Conservation (phyloP, 2,797 vertebrate species). For the Hapalemur alaotrensis region DNA sequence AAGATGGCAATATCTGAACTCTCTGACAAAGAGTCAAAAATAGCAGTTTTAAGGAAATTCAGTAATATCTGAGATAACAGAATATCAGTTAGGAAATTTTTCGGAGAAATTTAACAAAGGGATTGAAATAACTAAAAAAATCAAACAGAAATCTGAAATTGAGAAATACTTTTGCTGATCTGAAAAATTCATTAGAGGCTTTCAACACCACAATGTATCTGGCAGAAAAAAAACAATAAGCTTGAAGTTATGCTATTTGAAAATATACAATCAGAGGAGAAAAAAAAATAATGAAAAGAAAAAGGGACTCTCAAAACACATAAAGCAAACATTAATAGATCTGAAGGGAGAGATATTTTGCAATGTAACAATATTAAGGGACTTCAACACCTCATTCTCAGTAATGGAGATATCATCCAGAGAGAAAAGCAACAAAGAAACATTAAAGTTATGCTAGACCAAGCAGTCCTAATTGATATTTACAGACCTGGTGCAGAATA, state of each 20-base stretch:
- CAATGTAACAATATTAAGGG: neutral
- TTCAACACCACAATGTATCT: neutral
- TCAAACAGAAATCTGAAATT: neutral
- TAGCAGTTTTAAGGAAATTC: neutral
- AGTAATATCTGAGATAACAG: neutral
- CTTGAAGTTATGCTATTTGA: neutral
- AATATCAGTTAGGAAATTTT: neutral
- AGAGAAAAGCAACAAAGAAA: neutral
- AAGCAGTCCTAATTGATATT: neutral
- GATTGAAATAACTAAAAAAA: neutral
- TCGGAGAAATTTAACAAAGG: neutral
- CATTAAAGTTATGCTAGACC: neutral
- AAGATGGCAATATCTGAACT: neutral
- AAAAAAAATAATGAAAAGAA: neutral
- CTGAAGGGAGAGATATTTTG: neutral
- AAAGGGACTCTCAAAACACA: neutral
- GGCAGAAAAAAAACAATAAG: neutral
- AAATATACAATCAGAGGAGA: neutral
- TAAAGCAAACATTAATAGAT: neutral
- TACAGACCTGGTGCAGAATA: neutral
- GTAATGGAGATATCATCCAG: neutral
- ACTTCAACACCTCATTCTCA: neutral
- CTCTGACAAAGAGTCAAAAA: neutral
- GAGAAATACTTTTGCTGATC: neutral
- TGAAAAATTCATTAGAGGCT: neutral